Percentiles rank a stretch among this genome's conserved stretches.
Conservation (phyloP, 1,140 invertebrate genomes). For the Nephila pilipes region DNA sequence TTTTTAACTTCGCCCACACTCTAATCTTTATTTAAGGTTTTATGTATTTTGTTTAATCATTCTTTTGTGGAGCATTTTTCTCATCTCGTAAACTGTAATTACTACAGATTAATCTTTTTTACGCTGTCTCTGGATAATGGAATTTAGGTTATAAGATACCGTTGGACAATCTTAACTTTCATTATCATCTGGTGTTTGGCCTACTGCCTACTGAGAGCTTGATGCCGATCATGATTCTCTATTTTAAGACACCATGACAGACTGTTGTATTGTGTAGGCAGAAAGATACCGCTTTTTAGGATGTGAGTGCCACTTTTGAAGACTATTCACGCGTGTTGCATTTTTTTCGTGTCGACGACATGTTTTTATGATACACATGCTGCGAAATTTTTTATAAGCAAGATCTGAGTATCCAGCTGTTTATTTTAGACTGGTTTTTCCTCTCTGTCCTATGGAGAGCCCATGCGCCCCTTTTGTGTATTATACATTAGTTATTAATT, state of each 20-base stretch:
- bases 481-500: too few relatives aligned
- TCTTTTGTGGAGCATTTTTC: background rate
- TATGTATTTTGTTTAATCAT: too few relatives aligned
- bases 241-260: slow-evolving; percentile 31
- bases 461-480: too few relatives aligned
- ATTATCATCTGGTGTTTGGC: slow-evolving; percentile 27
- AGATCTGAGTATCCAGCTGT: too few relatives aligned
- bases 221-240: slow-evolving; percentile 38
- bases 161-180: slow-evolving; percentile 33
- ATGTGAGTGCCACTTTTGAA: background rate
- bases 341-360: background rate
- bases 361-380: too few relatives aligned
- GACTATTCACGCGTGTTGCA: background rate
- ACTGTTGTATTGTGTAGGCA: background rate
- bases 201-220: background rate
- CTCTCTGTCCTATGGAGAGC: too few relatives aligned
- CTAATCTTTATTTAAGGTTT: too few relatives aligned
- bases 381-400: too few relatives aligned
- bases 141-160: slow-evolving; percentile 17
- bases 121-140: background rate
- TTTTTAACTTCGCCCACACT: too few relatives aligned
- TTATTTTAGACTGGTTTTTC: too few relatives aligned
- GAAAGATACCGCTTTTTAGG: background rate
- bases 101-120: background rate
- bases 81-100: background rate